phyloP scores from a whole-genome alignment of 2,797 vertebrate species.

The Phrynocephalus forsythii region DNA sequence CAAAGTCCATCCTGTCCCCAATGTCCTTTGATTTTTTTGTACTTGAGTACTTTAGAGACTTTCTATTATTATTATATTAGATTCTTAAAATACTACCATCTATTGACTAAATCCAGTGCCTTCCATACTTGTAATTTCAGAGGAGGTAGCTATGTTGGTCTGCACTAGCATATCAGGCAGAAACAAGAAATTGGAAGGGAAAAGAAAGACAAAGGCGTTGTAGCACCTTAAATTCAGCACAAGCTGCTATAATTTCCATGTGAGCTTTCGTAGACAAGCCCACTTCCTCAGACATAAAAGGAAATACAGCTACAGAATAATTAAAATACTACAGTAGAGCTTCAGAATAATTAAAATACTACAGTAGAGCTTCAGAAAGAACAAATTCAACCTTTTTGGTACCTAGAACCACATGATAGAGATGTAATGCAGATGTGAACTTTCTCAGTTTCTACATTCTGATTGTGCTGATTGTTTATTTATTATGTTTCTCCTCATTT shows the following conservation, averaged over 20 bases:
- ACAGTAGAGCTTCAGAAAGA: background rate
- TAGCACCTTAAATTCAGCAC: too few species aligned
- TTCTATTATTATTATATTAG: background rate
- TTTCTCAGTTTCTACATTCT: background rate
- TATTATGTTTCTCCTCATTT: background rate
- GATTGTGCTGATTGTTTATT: background rate
- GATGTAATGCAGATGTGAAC: background rate
- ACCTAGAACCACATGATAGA: background rate
- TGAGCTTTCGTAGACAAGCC: too few species aligned
- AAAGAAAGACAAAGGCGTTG: too few species aligned
- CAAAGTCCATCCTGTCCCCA: slow-evolving; percentile 18
- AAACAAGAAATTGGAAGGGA: too few species aligned
- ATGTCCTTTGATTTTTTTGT: background rate
- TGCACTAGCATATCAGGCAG: too few species aligned
- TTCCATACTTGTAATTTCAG: too few species aligned
- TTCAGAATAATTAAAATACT: background rate
- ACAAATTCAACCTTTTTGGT: background rate
- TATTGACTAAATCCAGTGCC: too few species aligned
- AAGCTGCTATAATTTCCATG: too few species aligned
- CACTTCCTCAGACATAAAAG: too few species aligned
- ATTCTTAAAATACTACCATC: background rate
- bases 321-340: background rate
- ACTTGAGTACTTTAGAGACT: background rate
- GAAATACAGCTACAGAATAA: too few species aligned
- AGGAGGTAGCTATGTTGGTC: too few species aligned